Evolutionary conservation across 2,888 invertebrate species (phyloP), one percentile per base, ranked within the genome.

Genomic region (Pilophorus perplexus): DNA sequence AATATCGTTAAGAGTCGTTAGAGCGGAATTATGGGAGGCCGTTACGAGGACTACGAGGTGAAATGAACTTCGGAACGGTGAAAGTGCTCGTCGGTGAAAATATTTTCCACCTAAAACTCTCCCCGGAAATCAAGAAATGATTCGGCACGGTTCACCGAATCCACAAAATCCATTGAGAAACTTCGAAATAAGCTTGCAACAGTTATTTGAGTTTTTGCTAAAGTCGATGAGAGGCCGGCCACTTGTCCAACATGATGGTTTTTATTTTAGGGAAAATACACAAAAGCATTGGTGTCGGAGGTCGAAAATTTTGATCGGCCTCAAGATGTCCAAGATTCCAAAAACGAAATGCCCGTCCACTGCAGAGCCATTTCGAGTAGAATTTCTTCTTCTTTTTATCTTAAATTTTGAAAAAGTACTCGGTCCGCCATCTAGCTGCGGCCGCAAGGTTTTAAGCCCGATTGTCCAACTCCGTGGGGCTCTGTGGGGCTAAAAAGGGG

Each of bases 1-100:
- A 62, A 62, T 62, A 48, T 62, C 62, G 62, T 62, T 62, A 44
- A 28, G 48, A 62, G 62, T 62, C 62, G 62, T 62, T 62, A 48
- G 25, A 42, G 59, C 42, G 42, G 59, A 59, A 59, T 59, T 59
- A 59, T 59, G 59, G 42, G 59, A 40, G 59, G 59, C 59, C 40
- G 59, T 59, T 42, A n/a, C n/a, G 42, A 22, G 22, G n/a, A n/a
- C n/a, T 22, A n/a, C n/a, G 44, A 59, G 59, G 52, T 37, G 38
- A 37, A 59, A 59, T 59, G 59, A 59, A 59, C 23, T 59, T 59
- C 42, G 55, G 22, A 55, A 55, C 16, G n/a, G 16, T 42, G 52
- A 25, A n/a, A 52, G 27, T 52, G 14, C 14, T 2, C 8, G 54
- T 8, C 18, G 14, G 18, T 28, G 18, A 54, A 54, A 54, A 54